A percentile compares a stretch with the other conserved stretches of the same genome.
phyloP scores from a whole-genome alignment of 2,888 invertebrate genomes.

The Frankliniella fusca region DNA sequence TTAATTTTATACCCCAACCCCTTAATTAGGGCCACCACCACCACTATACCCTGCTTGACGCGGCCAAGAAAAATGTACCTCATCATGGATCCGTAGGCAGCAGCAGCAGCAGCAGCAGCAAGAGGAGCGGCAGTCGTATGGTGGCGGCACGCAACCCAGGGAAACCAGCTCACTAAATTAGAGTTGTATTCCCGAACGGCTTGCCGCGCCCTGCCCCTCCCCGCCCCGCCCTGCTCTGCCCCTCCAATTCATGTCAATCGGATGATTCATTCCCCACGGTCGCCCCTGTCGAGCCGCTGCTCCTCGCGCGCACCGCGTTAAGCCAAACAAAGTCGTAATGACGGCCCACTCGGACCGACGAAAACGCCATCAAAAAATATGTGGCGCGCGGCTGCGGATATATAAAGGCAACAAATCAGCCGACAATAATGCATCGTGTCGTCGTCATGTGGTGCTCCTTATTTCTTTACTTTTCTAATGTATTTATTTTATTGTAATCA shows the following conservation, averaged over 20 bases:
- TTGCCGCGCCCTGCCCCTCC: too few relatives aligned
- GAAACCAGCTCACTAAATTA: constrained; percentile 7
- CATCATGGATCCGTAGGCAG: not conserved
- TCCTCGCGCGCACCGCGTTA: not conserved
- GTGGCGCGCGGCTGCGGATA: not conserved
- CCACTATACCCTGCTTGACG: too few relatives aligned
- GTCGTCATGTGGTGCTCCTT: not conserved
- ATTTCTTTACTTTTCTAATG: not conserved
- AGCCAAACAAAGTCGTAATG: constrained; percentile 15
- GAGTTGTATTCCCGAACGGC: not conserved
- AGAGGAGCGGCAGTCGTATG: not conserved
- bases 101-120: not conserved
- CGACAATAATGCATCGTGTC: not conserved
- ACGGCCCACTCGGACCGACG: not conserved
- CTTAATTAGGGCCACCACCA: too few relatives aligned
- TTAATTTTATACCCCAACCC: too few relatives aligned
- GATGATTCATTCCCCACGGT: not conserved
- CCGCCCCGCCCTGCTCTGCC: not conserved
- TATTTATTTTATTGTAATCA: constrained; percentile 9
- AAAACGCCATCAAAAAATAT: too few relatives aligned
- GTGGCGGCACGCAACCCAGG: not conserved
- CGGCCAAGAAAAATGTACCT: not conserved
- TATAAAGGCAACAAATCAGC: constrained; percentile 15
- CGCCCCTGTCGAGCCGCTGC: not conserved
- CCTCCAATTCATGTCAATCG: constrained; percentile 24